phyloP scores from a whole-genome alignment of 2,888 invertebrate genomes.

The Cantharis lateralis region DNA sequence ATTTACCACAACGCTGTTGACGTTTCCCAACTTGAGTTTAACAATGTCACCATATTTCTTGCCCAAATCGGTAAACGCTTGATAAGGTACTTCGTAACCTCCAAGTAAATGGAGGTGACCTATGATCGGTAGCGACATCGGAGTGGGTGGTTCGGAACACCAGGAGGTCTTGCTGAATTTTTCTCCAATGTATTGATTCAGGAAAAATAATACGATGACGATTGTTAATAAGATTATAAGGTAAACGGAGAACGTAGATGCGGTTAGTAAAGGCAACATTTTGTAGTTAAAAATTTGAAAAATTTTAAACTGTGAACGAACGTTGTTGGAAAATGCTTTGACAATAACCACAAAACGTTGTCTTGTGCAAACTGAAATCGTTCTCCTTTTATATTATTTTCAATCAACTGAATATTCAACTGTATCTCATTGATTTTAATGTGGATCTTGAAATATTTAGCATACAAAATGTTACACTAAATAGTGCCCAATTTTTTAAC shows the following conservation, averaged over 20 bases:
- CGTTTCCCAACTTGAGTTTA: conserved; percentile 60
- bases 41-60: conserved; percentile 61
- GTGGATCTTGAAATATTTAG: conserved; percentile 25
- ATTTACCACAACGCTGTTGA: conserved; percentile 63
- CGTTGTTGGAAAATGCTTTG: conserved; percentile 19
- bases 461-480: conserved; percentile 10
- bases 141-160: conserved; percentile 58
- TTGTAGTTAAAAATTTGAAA: conserved; percentile 2
- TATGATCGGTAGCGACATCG: conserved; percentile 60
- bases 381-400: conserved; percentile 14
- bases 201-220: conserved; percentile 6
- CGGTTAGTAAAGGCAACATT: conserved; percentile 30
- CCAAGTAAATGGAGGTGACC: conserved; percentile 63
- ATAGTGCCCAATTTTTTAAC: background rate
- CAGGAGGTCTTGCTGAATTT: background rate
- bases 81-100: conserved; percentile 64
- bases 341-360: conserved; percentile 25
- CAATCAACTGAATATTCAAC: conserved; percentile 22
- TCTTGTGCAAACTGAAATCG: conserved; percentile 13
- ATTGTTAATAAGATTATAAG: conserved; percentile 18
- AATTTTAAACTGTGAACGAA: conserved; percentile 14
- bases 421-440: conserved; percentile 27
- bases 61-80: conserved; percentile 61
- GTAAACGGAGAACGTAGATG: conserved; percentile 27
- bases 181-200: conserved; percentile 3